Conservation (phyloP, 1,140 invertebrate species). For the Diachasma alloeum region DNA sequence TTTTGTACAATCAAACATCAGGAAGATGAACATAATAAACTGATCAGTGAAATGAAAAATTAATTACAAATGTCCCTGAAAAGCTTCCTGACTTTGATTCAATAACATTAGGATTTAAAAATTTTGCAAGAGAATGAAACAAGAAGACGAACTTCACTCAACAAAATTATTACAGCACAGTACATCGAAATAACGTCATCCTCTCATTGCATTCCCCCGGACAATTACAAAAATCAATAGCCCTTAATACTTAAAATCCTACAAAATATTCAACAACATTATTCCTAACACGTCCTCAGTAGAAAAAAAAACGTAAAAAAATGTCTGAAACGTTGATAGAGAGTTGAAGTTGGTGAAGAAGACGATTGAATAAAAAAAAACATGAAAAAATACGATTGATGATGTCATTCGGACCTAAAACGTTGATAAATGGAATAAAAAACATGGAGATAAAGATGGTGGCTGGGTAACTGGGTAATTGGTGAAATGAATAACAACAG, state of each 20-base stretch:
- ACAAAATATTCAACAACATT: slow-evolving; percentile 1
- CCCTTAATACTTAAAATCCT: slow-evolving; percentile 6
- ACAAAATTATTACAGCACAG: not conserved
- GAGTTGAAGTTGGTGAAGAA: slow-evolving; percentile 10
- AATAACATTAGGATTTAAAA: slow-evolving; percentile 37
- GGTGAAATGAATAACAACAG: slow-evolving; percentile 67
- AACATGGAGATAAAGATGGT: slow-evolving; percentile 53
- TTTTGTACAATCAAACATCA: slow-evolving; percentile 32
- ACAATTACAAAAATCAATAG: not conserved
- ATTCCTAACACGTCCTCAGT: not conserved
- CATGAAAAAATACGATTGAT: slow-evolving; percentile 41
- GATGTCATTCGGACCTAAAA: slow-evolving; percentile 39
- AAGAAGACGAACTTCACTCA: slow-evolving; percentile 7
- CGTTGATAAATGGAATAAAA: slow-evolving; percentile 41
- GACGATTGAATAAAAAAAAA: slow-evolving; percentile 22
- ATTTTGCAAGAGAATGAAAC: slow-evolving; percentile 11
- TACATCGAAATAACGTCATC: slow-evolving; percentile 4
- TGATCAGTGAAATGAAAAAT: not conserved
- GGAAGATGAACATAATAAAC: slow-evolving; percentile 15
- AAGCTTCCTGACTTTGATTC: slow-evolving; percentile 45
- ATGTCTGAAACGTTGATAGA: not conserved
- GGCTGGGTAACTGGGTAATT: slow-evolving; percentile 48
- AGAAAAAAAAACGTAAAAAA: not conserved
- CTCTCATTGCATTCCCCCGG: not conserved
- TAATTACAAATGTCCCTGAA: not conserved